A percentile compares a stretch with the other conserved stretches of the same genome.
phyloP scores from a whole-genome alignment of 2,113 vertebrate species.

The Varanus salvator region DNA sequence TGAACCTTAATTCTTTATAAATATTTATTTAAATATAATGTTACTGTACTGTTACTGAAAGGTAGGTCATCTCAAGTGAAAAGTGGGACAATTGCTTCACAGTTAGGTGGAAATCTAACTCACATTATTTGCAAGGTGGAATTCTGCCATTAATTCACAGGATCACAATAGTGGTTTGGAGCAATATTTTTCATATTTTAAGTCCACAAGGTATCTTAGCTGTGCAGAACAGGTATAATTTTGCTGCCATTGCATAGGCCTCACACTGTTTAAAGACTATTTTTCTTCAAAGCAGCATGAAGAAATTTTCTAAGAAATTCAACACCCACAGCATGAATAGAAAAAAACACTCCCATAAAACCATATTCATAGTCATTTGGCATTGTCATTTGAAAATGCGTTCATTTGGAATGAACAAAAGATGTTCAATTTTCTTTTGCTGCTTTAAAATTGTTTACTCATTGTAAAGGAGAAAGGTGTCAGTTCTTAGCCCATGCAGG shows the following conservation, averaged over 20 bases:
- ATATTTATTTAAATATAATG: not conserved
- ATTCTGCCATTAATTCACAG: conserved; percentile 17
- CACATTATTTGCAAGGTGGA: not conserved
- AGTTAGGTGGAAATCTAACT: not conserved
- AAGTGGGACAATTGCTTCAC: not conserved
- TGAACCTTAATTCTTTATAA: too few species aligned
- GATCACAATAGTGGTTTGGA: conserved; percentile 23
- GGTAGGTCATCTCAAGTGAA: conserved; percentile 8
- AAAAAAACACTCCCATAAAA: not conserved
- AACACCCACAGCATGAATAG: conserved; percentile 21
- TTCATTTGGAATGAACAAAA: conserved; percentile 36
- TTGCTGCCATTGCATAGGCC: conserved; percentile 6
- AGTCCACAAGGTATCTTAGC: conserved; percentile 19
- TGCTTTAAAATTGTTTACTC: conserved; percentile 28
- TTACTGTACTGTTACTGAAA: conserved; percentile 4
- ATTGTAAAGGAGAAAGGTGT: not conserved
- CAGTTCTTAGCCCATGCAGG: not conserved
- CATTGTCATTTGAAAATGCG: not conserved
- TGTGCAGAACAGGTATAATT: conserved; percentile 41
- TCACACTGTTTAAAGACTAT: not conserved
- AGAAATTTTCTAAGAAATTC: conserved; percentile 42
- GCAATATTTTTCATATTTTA: conserved; percentile 26
- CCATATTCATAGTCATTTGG: conserved; percentile 22
- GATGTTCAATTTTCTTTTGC: not conserved
- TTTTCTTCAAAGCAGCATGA: conserved; percentile 27